A percentile compares a stretch with the other conserved stretches of the same genome.
Evolutionary conservation across 2,113 vertebrate species (phyloP).

Genomic region (human): DNA sequence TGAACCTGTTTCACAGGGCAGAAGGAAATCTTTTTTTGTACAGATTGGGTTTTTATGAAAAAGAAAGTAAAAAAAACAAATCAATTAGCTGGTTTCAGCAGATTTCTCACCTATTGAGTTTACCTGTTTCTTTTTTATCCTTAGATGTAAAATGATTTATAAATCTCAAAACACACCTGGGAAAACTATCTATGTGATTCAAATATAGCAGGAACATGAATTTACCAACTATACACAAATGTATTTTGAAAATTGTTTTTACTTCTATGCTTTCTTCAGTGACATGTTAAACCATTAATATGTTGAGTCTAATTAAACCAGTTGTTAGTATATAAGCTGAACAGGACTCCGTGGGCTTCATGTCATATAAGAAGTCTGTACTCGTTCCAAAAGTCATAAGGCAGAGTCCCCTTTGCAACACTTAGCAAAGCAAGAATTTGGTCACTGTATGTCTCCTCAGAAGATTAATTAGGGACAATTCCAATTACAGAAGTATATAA

Average conservation of each 20-base stretch:
- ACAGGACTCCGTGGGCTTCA: neutral
- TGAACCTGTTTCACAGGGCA: neutral
- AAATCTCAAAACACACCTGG: neutral
- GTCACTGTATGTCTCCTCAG: neutral
- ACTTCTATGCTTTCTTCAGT: neutral
- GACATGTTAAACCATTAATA: neutral
- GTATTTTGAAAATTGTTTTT: neutral
- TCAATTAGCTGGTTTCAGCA: neutral
- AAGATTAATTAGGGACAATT: constrained; percentile 22
- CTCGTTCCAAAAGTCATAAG: neutral
- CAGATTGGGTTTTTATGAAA: neutral
- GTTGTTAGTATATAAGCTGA: neutral
- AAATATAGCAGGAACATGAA: neutral
- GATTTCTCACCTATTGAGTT: neutral
- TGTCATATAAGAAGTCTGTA: neutral
- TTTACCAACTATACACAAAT: neutral
- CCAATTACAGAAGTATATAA: neutral
- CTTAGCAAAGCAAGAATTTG: neutral
- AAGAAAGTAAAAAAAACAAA: neutral
- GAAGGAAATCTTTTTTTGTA: neutral
- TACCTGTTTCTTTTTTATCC: neutral
- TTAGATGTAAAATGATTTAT: neutral
- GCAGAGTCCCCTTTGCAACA: neutral
- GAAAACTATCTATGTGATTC: neutral
- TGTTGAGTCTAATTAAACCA: neutral